Base-by-base conservation (phyloP, 2,888 invertebrate genomes). In the Schizotus pectinicornis region DNA sequence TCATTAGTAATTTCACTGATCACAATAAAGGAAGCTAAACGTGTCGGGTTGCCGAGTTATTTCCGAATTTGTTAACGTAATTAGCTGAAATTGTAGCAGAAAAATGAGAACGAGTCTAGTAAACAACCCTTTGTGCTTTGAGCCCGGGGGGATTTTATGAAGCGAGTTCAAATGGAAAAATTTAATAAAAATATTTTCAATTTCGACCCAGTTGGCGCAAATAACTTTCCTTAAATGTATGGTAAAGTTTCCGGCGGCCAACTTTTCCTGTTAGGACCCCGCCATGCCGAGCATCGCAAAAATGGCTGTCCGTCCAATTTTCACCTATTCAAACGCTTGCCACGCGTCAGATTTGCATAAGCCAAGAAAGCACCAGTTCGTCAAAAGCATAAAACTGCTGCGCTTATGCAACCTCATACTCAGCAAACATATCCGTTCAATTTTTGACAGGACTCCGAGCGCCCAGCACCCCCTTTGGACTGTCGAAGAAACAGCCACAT, bases 1-100 rank as follows among this genome's bases (percentile, higher is more conserved):
- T 46, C 53, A 45, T 53, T 53, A 53, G 45, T 35, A 45, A 53
- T 45, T 53, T 46, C 12, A 36, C 34, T 14, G 8, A 5, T 47
- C 47, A 31, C 22, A 30, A 41, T n/a, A 2, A 7, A 1, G 34
- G 3, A 45, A 33, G 34, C 34, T 11, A 9, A 22, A 8, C 8
- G n/a, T n/a, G 7, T 47, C 12, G 22, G 13, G 22, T 22, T 22
- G 2, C 22, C 22, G 22, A 22, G 22, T 22, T 22, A 22, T 22
- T 22, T 22, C 22, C 22, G 22, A 5, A 22, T 22, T 22, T n/a
- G n/a, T n/a, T 22, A 36, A 47, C 22, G 30, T 36, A 12, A n/a
- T 37, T 35, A 14, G 33, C 3, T 12, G 11, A 48, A 37, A 37
- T 48, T 48, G 22, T 35, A 32, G 37, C 36, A 48, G 3, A 22